These are phyloP conservation scores for Promerops cafer DNA, from an alignment of 2,113 vertebrate genomes.

Conservation along the genomic window DNA sequence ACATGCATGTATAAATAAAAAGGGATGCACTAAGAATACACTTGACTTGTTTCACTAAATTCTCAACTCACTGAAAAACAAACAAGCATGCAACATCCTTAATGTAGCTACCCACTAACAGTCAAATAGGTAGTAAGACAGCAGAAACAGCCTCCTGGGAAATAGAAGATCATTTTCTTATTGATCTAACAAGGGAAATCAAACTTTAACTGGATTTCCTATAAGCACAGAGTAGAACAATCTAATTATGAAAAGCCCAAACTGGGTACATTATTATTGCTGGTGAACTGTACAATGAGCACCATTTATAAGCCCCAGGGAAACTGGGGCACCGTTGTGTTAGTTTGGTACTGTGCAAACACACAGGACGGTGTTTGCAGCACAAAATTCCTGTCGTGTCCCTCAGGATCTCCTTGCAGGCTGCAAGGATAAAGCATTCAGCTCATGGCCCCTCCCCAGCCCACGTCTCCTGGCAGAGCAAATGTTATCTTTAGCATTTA, in stretches of 20 bases:
- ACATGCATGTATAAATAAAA: not conserved
- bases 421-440: not conserved
- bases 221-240: slow-evolving; percentile 29
- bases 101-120: not conserved
- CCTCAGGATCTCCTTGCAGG: not conserved
- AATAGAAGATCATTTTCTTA: slow-evolving; percentile 42
- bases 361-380: not conserved
- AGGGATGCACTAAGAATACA: not conserved
- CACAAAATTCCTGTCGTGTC: not conserved
- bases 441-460: not conserved
- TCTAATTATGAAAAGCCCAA: slow-evolving; percentile 28
- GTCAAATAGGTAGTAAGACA: not conserved
- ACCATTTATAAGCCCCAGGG: not conserved
- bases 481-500: not conserved
- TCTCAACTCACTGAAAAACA: not conserved
- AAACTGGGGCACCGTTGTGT: not conserved
- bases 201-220: slow-evolving; percentile 44
- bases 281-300: not conserved
- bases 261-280: not conserved
- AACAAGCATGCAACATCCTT: not conserved
- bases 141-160: slow-evolving; percentile 22
- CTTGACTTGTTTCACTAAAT: not conserved
- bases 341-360: not conserved
- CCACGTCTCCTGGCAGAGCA: not conserved
- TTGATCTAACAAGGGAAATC: slow-evolving; percentile 50